These are phyloP conservation scores for Falco berigora DNA, from an alignment of 2,797 vertebrate genomes.

Conservation along the genomic window DNA sequence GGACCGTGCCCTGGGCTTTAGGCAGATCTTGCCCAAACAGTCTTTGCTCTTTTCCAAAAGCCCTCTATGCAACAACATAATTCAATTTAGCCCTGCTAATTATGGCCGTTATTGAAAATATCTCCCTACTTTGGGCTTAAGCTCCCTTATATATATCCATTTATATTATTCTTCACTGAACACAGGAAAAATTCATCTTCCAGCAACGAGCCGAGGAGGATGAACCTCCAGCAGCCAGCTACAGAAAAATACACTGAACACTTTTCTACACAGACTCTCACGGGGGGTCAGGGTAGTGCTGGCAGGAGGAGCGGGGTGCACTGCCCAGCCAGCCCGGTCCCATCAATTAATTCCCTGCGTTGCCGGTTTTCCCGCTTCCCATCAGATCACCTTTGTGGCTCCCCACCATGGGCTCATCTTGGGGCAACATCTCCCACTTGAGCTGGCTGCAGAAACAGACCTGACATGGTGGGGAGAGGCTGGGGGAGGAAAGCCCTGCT, in stretches of 20 bases:
- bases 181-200: neutral
- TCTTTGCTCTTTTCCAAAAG: neutral
- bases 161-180: neutral
- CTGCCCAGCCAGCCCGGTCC: neutral
- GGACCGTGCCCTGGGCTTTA: neutral
- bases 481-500: neutral
- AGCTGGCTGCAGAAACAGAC: neutral
- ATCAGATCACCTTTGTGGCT: neutral
- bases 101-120: neutral
- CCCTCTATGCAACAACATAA: neutral
- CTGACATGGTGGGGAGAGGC: neutral
- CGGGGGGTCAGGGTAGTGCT: neutral
- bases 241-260: neutral
- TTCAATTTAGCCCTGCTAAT: neutral
- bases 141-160: neutral
- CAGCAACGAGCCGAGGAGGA: neutral
- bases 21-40: neutral
- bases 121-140: neutral
- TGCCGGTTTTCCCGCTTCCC: neutral
- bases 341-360: neutral
- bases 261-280: neutral
- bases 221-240: neutral
- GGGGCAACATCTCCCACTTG: neutral
- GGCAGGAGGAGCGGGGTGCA: neutral
- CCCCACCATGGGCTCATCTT: accelerated